Evolutionary conservation across 2,888 invertebrate species (phyloP).

Genomic region (Lasioglossum oenotherae): DNA sequence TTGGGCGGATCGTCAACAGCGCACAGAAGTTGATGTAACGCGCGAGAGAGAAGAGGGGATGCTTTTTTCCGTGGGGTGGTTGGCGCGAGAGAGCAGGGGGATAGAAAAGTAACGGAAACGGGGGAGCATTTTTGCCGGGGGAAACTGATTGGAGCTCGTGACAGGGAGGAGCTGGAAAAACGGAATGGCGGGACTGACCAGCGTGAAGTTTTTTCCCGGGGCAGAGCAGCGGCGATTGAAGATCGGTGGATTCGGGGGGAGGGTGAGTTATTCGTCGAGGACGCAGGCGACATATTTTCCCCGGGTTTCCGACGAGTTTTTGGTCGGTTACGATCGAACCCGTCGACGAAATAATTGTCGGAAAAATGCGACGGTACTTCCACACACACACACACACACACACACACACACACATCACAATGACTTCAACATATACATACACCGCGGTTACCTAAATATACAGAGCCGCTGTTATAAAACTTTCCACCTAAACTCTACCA

Average conservation of each 20-base stretch:
- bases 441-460: background rate
- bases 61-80: background rate
- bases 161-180: slow-evolving; percentile 25
- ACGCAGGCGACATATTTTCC: slow-evolving; percentile 15
- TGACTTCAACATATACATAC: background rate
- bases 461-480: background rate
- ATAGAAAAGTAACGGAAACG: background rate
- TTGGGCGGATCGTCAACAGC: background rate
- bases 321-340: background rate
- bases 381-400: background rate
- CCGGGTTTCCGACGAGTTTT: background rate
- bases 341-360: background rate
- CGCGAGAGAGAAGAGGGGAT: background rate
- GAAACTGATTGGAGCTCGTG: slow-evolving; percentile 28
- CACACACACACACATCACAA: background rate
- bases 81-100: background rate
- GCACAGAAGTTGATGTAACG: background rate
- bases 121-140: slow-evolving; percentile 18
- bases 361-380: background rate
- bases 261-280: slow-evolving; percentile 13
- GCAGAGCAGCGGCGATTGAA: background rate
- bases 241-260: background rate
- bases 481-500: background rate
- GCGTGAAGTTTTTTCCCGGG: slow-evolving; percentile 6
- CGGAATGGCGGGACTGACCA: slow-evolving; percentile 22